phyloP scores from a whole-genome alignment of 1,140 invertebrate genomes.

The Rhyacophila brunnea region DNA sequence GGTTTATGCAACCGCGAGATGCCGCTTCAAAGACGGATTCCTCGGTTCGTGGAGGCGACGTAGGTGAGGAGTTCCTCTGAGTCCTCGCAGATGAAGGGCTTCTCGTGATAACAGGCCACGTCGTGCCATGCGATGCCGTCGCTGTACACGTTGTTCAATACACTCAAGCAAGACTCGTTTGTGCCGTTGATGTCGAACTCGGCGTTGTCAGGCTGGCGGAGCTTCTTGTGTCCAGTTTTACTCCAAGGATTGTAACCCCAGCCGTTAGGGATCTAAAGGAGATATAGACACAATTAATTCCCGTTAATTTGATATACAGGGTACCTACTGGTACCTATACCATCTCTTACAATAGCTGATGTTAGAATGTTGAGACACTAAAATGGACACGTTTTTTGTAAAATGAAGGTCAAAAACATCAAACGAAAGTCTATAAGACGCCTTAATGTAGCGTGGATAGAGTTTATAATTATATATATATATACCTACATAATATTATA shows the following conservation, averaged over 20 bases:
- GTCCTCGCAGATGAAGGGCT: slow-evolving; percentile 87
- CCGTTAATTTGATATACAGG: too few relatives aligned
- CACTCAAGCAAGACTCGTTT: slow-evolving; percentile 79
- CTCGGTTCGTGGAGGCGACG: slow-evolving; percentile 76
- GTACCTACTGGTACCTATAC: too few relatives aligned
- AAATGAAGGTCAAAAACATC: too few relatives aligned
- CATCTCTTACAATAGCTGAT: too few relatives aligned
- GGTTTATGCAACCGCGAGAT: too few relatives aligned
- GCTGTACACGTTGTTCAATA: slow-evolving; percentile 88
- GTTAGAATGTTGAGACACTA: too few relatives aligned
- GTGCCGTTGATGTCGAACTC: slow-evolving; percentile 90
- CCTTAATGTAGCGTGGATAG: too few relatives aligned
- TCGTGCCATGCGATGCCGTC: slow-evolving; percentile 91
- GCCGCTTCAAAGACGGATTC: slow-evolving; percentile 65
- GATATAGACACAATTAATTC: slow-evolving; percentile 6
- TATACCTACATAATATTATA: too few relatives aligned
- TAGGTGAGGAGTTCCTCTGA: slow-evolving; percentile 82
- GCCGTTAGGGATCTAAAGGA: slow-evolving; percentile 58
- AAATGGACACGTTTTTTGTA: too few relatives aligned
- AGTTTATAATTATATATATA: too few relatives aligned
- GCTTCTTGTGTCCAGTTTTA: slow-evolving; percentile 84
- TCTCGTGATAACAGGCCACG: slow-evolving; percentile 89
- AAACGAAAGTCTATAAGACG: too few relatives aligned
- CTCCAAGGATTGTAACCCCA: slow-evolving; percentile 85
- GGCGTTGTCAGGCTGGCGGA: slow-evolving; percentile 84